Evolutionary conservation across 2,888 invertebrate species (phyloP), one percentile per base, ranked within the genome.

Genomic region (Cryptus armator): DNA sequence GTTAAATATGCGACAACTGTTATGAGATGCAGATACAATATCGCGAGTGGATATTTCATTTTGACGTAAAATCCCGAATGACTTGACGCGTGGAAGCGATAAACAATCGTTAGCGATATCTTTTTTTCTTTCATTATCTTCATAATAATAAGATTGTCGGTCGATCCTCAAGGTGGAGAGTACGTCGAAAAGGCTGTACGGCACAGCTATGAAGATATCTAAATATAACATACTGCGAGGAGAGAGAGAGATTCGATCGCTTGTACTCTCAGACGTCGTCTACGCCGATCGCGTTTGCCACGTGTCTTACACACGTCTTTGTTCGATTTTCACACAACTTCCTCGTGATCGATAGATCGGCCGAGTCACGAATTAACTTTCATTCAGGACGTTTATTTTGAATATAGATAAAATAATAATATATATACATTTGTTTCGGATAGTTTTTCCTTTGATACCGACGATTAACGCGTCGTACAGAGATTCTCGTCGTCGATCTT

Each of bases 311-410:
- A 32, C 64, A 75, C 74, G 43, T 43, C 44, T 84, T 76, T 81
- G 72, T 77, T 68, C 56, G 43, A 56, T 74, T 29, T 44, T 46
- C 81, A 84, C 77, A 81, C 81, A 59, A 44, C 59, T 51, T 59
- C 62, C 72, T 46, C 81, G 84, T 84, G 84, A 84, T 81, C 77
- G 76, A 80, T 72, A 51, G 16, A n/a, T n/a, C 43, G 9, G 32
- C 44, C 19, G 19, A 62, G 29, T 32, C 16, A 24, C 46, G 14
- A 44, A 12, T 64, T 16, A 19, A 29, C 16, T 2, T 46, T 6
- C 59, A 14, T 56, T 66, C 16, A 44, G 10, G 0, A 3, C 66
- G 67, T 46, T 48, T 37, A 37, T 37, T 7, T 37, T 37, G 37
- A 37, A 37, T 37, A 9, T 37, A 37, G 37, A 37, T 24, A 37